Percentiles rank a stretch among this genome's conserved stretches.
Conservation (phyloP, 2,888 invertebrate genomes). For the Hyalella azteca region DNA sequence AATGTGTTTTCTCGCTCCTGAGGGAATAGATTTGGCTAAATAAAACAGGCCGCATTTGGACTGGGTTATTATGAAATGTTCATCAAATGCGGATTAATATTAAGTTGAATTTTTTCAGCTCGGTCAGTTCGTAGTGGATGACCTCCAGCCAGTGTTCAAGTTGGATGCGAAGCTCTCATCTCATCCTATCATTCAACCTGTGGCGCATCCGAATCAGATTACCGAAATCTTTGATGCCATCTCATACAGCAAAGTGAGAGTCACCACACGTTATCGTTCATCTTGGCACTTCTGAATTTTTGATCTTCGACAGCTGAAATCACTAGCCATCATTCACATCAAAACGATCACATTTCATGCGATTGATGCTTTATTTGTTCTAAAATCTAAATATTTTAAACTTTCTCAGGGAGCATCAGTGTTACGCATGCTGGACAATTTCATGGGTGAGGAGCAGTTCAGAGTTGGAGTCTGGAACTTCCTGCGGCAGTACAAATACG, state of each 20-base stretch:
- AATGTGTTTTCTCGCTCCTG: too few species aligned
- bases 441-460: constrained; percentile 76
- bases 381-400: too few species aligned
- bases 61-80: too few species aligned
- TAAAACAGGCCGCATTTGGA: too few species aligned
- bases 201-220: constrained; percentile 85
- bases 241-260: constrained; percentile 84
- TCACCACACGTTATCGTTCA: too few species aligned
- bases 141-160: constrained; percentile 75
- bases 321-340: too few species aligned
- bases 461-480: constrained; percentile 76
- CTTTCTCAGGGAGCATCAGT: constrained; percentile 77
- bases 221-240: constrained; percentile 89
- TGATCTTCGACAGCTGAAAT: too few species aligned
- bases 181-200: constrained; percentile 87
- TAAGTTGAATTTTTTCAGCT: constrained; percentile 67
- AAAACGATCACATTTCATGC: too few species aligned
- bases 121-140: constrained; percentile 76
- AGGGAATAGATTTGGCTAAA: too few species aligned
- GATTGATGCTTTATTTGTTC: too few species aligned
- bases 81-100: too few species aligned
- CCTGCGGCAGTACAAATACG: constrained; percentile 72
- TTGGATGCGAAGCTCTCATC: constrained; percentile 82
- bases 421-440: constrained; percentile 85
- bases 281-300: too few species aligned